Percentiles rank a stretch among this genome's conserved stretches.
Conservation (phyloP, 2,888 invertebrate genomes). For the Campaea margaritaria region DNA sequence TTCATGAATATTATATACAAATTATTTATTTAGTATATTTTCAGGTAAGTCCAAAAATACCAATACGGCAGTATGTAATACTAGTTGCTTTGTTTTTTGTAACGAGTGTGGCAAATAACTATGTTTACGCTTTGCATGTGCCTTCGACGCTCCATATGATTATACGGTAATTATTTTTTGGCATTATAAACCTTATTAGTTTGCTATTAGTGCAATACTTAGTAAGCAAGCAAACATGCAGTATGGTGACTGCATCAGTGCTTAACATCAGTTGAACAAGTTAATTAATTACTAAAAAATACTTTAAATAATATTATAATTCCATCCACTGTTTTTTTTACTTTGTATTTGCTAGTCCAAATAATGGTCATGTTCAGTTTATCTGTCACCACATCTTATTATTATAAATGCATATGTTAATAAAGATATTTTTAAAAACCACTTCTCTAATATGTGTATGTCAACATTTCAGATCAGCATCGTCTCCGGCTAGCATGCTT, state of each 20-base stretch:
- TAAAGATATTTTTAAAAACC: too few relatives aligned
- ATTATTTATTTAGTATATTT: conserved; percentile 47
- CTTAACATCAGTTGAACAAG: too few relatives aligned
- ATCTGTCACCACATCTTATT: too few relatives aligned
- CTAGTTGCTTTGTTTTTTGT: conserved; percentile 75
- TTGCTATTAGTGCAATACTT: not conserved
- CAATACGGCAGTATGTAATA: conserved; percentile 69
- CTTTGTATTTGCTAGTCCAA: too few relatives aligned
- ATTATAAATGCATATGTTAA: too few relatives aligned
- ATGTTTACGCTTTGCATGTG: conserved; percentile 80
- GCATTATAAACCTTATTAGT: not conserved
- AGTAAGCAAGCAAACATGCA: too few relatives aligned
- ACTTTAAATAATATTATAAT: too few relatives aligned
- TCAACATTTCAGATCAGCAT: conserved; percentile 66
- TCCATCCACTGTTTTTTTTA: too few relatives aligned
- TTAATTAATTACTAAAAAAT: too few relatives aligned
- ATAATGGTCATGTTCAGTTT: too few relatives aligned
- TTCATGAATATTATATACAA: conserved; percentile 3
- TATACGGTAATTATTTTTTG: conserved; percentile 65
- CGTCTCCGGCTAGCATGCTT: conserved; percentile 77
- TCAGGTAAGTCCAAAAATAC: conserved; percentile 76
- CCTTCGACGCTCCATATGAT: conserved; percentile 82
- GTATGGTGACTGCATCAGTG: too few relatives aligned
- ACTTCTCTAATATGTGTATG: not conserved
- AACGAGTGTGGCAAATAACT: conserved; percentile 79